Evolutionary conservation across 2,797 vertebrate genomes (phyloP).

Genomic region (Diplodus sargus): DNA sequence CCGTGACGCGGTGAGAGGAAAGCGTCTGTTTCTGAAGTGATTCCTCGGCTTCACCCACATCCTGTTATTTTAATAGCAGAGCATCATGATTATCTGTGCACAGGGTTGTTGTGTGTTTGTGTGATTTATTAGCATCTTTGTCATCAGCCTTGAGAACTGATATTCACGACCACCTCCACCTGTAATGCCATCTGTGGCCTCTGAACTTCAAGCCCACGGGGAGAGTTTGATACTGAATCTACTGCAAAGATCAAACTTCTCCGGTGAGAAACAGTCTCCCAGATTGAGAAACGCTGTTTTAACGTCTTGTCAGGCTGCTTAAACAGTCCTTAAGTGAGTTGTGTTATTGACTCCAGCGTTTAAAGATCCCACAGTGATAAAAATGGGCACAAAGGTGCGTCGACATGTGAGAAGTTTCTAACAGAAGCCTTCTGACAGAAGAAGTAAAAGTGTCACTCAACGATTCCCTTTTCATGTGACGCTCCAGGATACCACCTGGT

Average conservation of each 20-base stretch:
- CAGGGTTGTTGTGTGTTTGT: background rate
- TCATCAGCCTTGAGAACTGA: conserved; percentile 29
- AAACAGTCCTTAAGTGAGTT: background rate
- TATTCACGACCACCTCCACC: background rate
- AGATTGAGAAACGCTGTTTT: background rate
- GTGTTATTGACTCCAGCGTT: conserved; percentile 5
- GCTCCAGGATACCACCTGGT: too few species aligned
- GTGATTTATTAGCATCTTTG: conserved; percentile 20
- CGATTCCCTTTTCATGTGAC: too few species aligned
- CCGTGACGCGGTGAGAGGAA: background rate
- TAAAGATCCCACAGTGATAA: background rate
- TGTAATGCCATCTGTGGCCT: background rate
- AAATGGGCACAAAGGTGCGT: background rate
- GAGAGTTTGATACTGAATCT: background rate
- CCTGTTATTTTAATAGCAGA: conserved; percentile 7
- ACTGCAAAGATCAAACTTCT: background rate
- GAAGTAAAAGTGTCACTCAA: too few species aligned
- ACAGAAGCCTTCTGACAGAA: too few species aligned
- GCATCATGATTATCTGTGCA: conserved; percentile 1
- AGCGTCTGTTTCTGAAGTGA: background rate
- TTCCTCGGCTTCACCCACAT: background rate
- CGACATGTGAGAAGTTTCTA: background rate
- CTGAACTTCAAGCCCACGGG: conserved; percentile 33
- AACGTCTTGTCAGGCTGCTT: background rate
- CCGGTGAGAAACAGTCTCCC: too few species aligned